A percentile compares a stretch with the other conserved stretches of the same genome.
These are phyloP conservation scores for Cheilosia vulpina DNA, from an alignment of 2,888 invertebrate species.

Conservation along the genomic window DNA sequence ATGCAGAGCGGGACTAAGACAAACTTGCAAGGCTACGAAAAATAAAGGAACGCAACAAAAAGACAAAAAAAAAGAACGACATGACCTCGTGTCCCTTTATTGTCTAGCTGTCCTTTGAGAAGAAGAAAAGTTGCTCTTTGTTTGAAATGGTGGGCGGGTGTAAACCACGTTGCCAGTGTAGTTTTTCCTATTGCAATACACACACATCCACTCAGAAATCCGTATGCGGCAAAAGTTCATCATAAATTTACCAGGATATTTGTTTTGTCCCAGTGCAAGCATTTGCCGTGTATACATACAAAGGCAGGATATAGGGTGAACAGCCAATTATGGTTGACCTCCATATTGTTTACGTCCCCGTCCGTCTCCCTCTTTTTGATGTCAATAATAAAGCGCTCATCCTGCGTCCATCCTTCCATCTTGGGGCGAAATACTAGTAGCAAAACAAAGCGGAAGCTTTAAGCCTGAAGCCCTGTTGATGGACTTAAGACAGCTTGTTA, in stretches of 20 bases:
- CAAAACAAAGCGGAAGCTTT: not conserved
- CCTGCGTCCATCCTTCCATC: slow-evolving; percentile 10
- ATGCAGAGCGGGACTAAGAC: not conserved
- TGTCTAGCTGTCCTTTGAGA: not conserved
- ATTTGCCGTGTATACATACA: not conserved
- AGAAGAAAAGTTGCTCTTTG: not conserved
- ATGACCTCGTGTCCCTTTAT: not conserved
- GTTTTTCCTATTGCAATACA: not conserved
- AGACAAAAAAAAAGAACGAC: not conserved
- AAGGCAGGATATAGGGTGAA: slow-evolving; percentile 1
- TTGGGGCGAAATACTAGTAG: slow-evolving; percentile 1
- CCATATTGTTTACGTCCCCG: slow-evolving; percentile 16
- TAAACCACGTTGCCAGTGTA: not conserved
- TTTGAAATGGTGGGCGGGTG: not conserved
- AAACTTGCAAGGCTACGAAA: slow-evolving; percentile 3
- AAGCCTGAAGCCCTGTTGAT: slow-evolving; percentile 4
- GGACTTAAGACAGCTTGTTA: slow-evolving; percentile 15
- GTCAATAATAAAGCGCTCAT: slow-evolving; percentile 18
- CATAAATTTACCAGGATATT: slow-evolving; percentile 61
- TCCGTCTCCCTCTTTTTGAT: not conserved
- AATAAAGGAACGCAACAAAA: not conserved
- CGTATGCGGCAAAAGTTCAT: slow-evolving; percentile 14
- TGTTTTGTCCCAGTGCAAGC: slow-evolving; percentile 53
- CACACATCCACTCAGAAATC: not conserved
- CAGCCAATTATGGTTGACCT: slow-evolving; percentile 46